These are phyloP conservation scores for Metacarcinus magister DNA, from an alignment of 2,888 invertebrate genomes.

Conservation along the genomic window DNA sequence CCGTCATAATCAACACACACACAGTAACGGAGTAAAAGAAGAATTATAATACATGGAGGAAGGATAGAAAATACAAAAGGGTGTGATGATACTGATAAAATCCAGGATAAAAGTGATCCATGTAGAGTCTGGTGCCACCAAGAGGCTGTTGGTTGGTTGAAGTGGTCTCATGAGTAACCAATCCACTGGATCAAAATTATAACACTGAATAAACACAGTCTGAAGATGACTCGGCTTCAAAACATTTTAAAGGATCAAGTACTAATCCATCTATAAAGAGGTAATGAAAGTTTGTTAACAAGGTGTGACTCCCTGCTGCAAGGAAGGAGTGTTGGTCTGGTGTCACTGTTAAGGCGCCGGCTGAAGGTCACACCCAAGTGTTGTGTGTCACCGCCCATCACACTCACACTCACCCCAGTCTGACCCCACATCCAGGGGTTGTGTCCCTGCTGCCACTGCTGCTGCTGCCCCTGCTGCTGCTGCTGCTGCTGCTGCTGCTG, in stretches of 20 bases:
- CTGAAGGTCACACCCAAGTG: neutral
- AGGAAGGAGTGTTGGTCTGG: neutral
- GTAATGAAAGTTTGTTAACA: too few species aligned
- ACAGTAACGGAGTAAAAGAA: neutral
- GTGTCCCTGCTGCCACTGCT: slow-evolving; percentile 55
- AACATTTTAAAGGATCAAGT: too few species aligned
- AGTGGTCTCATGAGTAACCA: too few species aligned
- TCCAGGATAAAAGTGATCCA: too few species aligned
- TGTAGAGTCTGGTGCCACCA: too few species aligned
- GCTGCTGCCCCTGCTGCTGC: slow-evolving; percentile 39
- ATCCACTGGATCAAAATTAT: too few species aligned
- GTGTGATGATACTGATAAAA: too few species aligned
- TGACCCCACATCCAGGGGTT: slow-evolving; percentile 75
- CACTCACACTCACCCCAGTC: slow-evolving; percentile 65
- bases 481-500: slow-evolving; percentile 65
- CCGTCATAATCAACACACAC: neutral
- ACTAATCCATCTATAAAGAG: too few species aligned
- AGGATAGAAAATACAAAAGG: too few species aligned
- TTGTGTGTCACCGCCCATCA: neutral
- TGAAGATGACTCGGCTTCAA: too few species aligned
- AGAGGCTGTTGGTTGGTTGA: too few species aligned
- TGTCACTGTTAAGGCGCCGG: neutral
- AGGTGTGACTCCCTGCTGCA: neutral
- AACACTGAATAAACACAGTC: too few species aligned
- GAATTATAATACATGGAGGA: neutral